A percentile compares a stretch with the other conserved stretches of the same genome.
These are phyloP conservation scores for Orbicella faveolata DNA, from an alignment of 64 coral and sea anemone genomes.

Conservation along the genomic window DNA sequence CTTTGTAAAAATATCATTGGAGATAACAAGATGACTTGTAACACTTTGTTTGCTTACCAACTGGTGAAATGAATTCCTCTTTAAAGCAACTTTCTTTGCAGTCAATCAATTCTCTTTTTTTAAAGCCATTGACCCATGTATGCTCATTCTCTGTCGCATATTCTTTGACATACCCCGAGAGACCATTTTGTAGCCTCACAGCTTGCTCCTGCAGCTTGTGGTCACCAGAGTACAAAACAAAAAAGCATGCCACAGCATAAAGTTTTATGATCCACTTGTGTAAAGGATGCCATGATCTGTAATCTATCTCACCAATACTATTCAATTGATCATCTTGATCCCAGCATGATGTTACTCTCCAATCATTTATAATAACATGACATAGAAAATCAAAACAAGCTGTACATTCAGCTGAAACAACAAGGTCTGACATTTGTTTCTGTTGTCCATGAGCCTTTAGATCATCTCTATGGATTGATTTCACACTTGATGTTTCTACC, in stretches of 20 bases:
- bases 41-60: not conserved
- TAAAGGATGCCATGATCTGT: constrained; percentile 31
- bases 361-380: constrained; percentile 48
- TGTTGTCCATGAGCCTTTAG: not conserved
- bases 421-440: not conserved
- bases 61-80: constrained; percentile 20
- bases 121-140: constrained; percentile 4
- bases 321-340: not conserved
- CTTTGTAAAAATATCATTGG: no score
- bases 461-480: not conserved
- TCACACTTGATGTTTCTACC: not conserved
- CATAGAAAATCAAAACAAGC: constrained; percentile 13
- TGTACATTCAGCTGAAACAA: not conserved
- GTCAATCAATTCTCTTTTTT: not conserved
- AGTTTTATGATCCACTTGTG: constrained; percentile 55
- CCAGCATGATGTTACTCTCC: constrained; percentile 40
- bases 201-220: not conserved
- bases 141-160: constrained; percentile 20
- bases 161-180: constrained; percentile 13
- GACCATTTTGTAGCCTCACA: constrained; percentile 14
- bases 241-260: not conserved
- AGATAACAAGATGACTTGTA: no score
- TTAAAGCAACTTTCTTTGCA: constrained; percentile 10
- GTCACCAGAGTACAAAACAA: not conserved
- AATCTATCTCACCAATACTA: not conserved